A percentile compares a stretch with the other conserved stretches of the same genome.
These are phyloP conservation scores for Silurus meridionalis DNA, from an alignment of 2,113 vertebrate genomes.

Conservation along the genomic window DNA sequence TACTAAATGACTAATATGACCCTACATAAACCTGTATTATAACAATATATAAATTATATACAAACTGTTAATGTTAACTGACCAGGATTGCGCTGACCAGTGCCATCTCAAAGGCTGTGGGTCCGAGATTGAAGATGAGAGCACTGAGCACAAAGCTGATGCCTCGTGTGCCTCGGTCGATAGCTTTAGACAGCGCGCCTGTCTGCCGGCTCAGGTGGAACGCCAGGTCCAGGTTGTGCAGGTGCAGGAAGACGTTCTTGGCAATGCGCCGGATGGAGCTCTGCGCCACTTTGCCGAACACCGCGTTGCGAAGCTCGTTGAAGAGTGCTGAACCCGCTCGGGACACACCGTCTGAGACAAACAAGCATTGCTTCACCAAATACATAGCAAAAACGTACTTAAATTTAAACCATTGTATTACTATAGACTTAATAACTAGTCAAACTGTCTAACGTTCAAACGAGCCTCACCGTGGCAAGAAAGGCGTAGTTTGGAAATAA, in stretches of 20 bases:
- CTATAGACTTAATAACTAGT: not conserved
- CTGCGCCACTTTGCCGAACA: conserved; percentile 96
- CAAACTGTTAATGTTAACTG: conserved; percentile 54
- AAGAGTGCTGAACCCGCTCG: conserved; percentile 87
- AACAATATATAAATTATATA: not conserved
- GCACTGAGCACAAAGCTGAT: conserved; percentile 97
- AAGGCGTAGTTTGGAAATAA: not conserved
- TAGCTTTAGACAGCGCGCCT: conserved; percentile 93
- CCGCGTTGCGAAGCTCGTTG: conserved; percentile 94
- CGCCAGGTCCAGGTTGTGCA: conserved; percentile 91
- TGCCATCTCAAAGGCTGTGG: conserved; percentile 90
- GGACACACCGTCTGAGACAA: conserved; percentile 84
- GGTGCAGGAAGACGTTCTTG: conserved; percentile 93
- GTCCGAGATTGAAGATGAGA: conserved; percentile 95
- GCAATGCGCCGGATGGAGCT: conserved; percentile 96
- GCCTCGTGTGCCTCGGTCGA: conserved; percentile 94
- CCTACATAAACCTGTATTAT: not conserved
- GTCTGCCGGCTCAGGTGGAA: conserved; percentile 97
- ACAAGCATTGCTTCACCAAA: not conserved
- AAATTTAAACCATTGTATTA: not conserved
- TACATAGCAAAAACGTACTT: not conserved
- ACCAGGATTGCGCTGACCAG: conserved; percentile 94
- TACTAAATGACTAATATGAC: not conserved
- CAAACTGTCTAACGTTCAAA: not conserved
- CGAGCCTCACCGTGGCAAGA: not conserved